Conservation (phyloP, 2,888 invertebrate genomes). For the Watsonalla binaria region DNA sequence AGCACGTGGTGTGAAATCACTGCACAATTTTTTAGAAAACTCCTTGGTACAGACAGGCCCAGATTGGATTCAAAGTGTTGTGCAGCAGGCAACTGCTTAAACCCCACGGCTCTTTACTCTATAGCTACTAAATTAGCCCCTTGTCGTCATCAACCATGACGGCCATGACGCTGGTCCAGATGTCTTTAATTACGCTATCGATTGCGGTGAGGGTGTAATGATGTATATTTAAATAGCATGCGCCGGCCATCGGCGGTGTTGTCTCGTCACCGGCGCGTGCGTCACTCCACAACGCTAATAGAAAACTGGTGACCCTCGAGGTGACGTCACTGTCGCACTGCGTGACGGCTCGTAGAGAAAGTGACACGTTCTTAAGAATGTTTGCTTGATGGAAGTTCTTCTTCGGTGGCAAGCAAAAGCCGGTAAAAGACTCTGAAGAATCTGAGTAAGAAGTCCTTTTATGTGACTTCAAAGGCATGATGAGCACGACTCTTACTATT, state of each 20-base stretch:
- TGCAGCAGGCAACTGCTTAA: no score
- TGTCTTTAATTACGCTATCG: slow-evolving; percentile 53
- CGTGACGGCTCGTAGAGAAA: slow-evolving; percentile 45
- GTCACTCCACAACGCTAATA: slow-evolving; percentile 70
- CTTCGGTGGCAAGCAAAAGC: no score
- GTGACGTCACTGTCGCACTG: slow-evolving; percentile 49
- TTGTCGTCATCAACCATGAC: slow-evolving; percentile 41
- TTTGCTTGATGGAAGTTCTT: no score
- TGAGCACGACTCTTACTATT: no score
- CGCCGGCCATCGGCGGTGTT: slow-evolving; percentile 27
- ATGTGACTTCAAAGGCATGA: no score
- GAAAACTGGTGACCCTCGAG: slow-evolving; percentile 67
- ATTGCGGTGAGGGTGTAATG: slow-evolving; percentile 28
- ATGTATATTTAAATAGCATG: slow-evolving; percentile 47
- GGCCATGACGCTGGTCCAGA: slow-evolving; percentile 44
- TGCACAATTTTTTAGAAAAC: no score
- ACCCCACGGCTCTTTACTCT: no score
- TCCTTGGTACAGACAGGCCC: no score
- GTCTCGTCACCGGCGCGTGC: slow-evolving; percentile 64
- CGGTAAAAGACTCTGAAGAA: no score
- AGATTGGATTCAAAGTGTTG: no score
- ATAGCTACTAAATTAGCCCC: slow-evolving; percentile 44
- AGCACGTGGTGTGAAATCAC: no score
- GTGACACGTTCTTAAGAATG: slow-evolving; percentile 13
- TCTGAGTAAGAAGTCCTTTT: no score